phyloP scores from a whole-genome alignment of 2,888 invertebrate genomes.

The Parnassius orleans region DNA sequence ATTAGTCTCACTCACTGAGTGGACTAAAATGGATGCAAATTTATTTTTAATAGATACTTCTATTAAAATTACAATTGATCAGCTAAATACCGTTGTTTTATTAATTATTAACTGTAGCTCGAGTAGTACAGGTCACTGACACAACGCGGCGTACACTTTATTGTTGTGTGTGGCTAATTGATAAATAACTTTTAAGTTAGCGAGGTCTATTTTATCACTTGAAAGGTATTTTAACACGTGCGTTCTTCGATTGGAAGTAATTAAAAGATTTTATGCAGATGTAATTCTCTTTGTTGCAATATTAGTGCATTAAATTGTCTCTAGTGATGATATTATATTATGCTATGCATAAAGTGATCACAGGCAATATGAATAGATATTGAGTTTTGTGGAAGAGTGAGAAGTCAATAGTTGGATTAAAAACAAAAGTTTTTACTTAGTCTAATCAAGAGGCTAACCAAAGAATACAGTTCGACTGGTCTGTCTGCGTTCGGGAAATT shows the following conservation, averaged over 20 bases:
- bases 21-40: not conserved
- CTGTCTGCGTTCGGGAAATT: no score
- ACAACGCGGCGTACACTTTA: slow-evolving; percentile 43
- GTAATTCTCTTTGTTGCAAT: slow-evolving; percentile 19
- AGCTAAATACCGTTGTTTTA: slow-evolving; percentile 62
- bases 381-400: no score
- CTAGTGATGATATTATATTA: not conserved
- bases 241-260: slow-evolving; percentile 23
- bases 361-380: no score
- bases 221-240: slow-evolving; percentile 36
- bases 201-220: slow-evolving; percentile 30
- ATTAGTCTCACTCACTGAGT: not conserved
- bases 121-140: slow-evolving; percentile 63
- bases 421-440: no score
- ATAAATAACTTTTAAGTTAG: slow-evolving; percentile 34
- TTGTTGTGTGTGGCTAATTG: slow-evolving; percentile 53
- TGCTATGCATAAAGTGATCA: no score
- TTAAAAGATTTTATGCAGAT: slow-evolving; percentile 23
- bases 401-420: no score
- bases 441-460: no score
- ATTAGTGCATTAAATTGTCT: slow-evolving; percentile 4
- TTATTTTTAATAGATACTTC: slow-evolving; percentile 32
- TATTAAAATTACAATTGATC: slow-evolving; percentile 38
- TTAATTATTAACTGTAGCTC: slow-evolving; percentile 67
- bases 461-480: no score